Base-by-base conservation (phyloP, 2,797 vertebrate genomes). In the Mus spretus region DNA sequence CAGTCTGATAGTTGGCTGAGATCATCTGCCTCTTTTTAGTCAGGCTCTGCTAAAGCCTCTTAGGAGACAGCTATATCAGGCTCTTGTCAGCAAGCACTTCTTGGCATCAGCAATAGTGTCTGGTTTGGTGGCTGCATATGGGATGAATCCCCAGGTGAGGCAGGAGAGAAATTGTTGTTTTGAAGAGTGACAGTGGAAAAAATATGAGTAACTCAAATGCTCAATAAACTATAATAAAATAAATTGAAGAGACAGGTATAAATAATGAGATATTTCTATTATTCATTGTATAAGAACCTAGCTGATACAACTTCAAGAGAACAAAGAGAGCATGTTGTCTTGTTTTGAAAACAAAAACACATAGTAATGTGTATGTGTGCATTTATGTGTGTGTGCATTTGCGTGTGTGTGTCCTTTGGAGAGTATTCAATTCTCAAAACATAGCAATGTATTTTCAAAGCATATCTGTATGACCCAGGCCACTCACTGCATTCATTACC, bases 211-310 rank as follows among this genome's bases (percentile, higher is more conserved):
- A 82, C 40, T 57, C 47, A 34, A 82, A 34, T 57, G 31, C 8
- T 34, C 1, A 50, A 34, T 57, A 57, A 79, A 61, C 12, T 55
- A 17, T 2, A 15, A 24, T 82, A 40, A 55, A 93, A 92, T 15
- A 80, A 11, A 44, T 55, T 61, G 17, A 63, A 75, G 65, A 89
- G 3, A 40, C 3, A 55, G 1, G 37, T 57, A 24, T 63, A 37
- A 93, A 92, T 34, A 70, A 47, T 61, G 47, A 91, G 5, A 15
- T 88, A 34, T 92, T 87, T 90, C 12, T 84, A 7, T 96, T 90
- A 72, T 84, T 67, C 50, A 61, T 31, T 28, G 78, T 55, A 61
- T 2, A 3, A 28, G 22, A 59, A 83, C 13, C 0, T 47, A 26
- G 59, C 80, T 24, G 13, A 59, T 75, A 75, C 0, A 89, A 80